phyloP scores from a whole-genome alignment of 2,113 vertebrate genomes.

The Sarotherodon lohbergeri region DNA sequence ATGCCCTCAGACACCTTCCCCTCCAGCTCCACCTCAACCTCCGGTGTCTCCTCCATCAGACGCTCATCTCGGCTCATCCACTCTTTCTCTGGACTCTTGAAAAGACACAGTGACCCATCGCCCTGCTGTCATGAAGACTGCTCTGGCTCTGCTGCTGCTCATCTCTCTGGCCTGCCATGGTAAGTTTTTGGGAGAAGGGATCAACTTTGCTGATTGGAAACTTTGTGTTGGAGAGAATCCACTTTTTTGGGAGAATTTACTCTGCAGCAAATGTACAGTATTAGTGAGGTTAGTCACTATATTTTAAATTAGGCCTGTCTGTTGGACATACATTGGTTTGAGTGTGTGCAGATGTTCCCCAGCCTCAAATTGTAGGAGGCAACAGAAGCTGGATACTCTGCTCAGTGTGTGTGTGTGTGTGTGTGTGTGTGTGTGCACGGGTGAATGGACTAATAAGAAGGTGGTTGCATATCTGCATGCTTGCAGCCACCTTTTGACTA shows the following conservation, averaged over 20 bases:
- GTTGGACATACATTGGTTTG: background rate
- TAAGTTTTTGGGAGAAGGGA: slow-evolving; percentile 60
- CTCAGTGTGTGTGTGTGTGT: too few relatives aligned
- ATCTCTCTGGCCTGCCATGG: slow-evolving; percentile 63
- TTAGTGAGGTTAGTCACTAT: background rate
- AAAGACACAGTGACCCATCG: background rate
- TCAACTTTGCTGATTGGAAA: background rate
- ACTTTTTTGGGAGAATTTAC: background rate
- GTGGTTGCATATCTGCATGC: background rate
- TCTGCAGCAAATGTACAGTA: background rate
- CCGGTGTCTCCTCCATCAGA: background rate
- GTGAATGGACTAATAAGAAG: background rate
- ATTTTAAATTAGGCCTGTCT: background rate
- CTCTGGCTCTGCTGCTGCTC: slow-evolving; percentile 68
- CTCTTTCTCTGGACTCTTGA: slow-evolving; percentile 12
- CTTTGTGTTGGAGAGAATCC: background rate
- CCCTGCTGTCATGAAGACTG: slow-evolving; percentile 65
- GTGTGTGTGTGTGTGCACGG: background rate
- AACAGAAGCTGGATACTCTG: background rate
- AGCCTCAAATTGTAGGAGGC: background rate
- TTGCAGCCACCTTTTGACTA: background rate
- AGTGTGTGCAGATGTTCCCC: background rate
- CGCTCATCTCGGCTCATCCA: background rate
- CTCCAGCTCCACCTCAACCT: background rate
- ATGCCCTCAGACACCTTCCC: slow-evolving; percentile 50